These are phyloP conservation scores for Enteromius fasciolatus DNA, from an alignment of 2,797 vertebrate species.

Conservation along the genomic window DNA sequence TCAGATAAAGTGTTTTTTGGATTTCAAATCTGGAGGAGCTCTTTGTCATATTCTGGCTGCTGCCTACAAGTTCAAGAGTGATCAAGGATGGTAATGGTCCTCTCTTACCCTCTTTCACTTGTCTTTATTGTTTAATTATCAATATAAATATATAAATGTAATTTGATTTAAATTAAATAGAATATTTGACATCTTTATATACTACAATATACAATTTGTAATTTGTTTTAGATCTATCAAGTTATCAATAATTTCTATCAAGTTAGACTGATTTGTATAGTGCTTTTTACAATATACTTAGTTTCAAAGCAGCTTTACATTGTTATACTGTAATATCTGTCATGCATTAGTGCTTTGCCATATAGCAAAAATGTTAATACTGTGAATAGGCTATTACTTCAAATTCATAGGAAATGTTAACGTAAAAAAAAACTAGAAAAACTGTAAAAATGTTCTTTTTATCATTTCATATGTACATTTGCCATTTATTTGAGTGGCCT, in stretches of 20 bases:
- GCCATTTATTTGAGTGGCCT: constrained; percentile 10
- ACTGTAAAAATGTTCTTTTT: not conserved
- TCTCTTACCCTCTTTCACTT: not conserved
- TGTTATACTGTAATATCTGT: not conserved
- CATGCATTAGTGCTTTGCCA: not conserved
- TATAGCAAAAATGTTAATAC: not conserved
- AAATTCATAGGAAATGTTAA: not conserved
- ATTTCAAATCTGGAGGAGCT: constrained; percentile 95
- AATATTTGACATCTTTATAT: not conserved
- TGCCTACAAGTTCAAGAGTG: constrained; percentile 98
- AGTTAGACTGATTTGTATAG: not conserved
- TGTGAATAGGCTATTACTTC: not conserved
- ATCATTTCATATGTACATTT: not conserved
- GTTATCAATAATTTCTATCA: not conserved
- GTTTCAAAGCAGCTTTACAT: not conserved
- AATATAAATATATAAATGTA: not conserved
- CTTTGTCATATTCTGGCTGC: constrained; percentile 96
- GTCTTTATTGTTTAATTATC: not conserved
- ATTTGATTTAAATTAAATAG: not conserved
- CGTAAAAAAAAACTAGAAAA: too few relatives aligned
- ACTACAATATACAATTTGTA: not conserved
- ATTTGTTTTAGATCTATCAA: not conserved
- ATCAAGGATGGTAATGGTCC: constrained; percentile 95
- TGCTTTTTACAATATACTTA: not conserved
- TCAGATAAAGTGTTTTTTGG: constrained; percentile 96